Percentiles rank a stretch among this genome's conserved stretches.
These are phyloP conservation scores for Trachelus troglodyta DNA, from an alignment of 2,888 invertebrate species.

Conservation along the genomic window DNA sequence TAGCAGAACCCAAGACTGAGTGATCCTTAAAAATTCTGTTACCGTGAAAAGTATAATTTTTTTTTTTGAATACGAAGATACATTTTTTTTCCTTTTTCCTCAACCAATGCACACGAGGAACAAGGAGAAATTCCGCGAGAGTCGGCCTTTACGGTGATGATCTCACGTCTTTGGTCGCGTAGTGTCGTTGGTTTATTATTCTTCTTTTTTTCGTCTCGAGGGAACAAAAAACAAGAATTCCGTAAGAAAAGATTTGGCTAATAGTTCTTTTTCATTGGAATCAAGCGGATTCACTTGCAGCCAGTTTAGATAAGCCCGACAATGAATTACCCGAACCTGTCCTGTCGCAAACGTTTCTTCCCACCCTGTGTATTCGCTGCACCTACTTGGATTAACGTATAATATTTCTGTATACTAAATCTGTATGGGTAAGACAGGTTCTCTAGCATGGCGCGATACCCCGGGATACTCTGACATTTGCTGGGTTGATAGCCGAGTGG, in stretches of 20 bases:
- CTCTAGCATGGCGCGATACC: constrained; percentile 30
- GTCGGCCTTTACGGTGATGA: constrained; percentile 34
- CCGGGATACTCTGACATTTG: constrained; percentile 60
- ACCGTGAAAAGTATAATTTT: not conserved
- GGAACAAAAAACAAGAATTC: not conserved
- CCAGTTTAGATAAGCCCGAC: no score
- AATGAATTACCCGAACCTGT: no score
- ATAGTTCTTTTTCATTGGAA: constrained; percentile 13
- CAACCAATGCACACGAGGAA: not conserved
- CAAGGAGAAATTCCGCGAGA: constrained; percentile 8
- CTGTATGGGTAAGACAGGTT: constrained; percentile 35
- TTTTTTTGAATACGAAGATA: not conserved
- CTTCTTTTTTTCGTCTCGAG: no score
- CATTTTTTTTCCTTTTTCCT: not conserved
- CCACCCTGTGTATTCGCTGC: constrained; percentile 24
- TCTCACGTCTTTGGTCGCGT: constrained; percentile 34
- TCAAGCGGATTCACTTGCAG: no score
- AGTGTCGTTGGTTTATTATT: no score
- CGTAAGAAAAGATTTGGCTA: constrained; percentile 18
- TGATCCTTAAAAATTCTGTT: no score
- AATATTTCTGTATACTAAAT: constrained; percentile 30
- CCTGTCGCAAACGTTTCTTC: not conserved
- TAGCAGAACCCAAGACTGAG: no score
- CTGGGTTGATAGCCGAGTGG: constrained; percentile 58
- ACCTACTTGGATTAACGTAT: constrained; percentile 34